Evolutionary conservation across 2,888 invertebrate genomes (phyloP).

Genomic region (Drosophila fulvimacula): DNA sequence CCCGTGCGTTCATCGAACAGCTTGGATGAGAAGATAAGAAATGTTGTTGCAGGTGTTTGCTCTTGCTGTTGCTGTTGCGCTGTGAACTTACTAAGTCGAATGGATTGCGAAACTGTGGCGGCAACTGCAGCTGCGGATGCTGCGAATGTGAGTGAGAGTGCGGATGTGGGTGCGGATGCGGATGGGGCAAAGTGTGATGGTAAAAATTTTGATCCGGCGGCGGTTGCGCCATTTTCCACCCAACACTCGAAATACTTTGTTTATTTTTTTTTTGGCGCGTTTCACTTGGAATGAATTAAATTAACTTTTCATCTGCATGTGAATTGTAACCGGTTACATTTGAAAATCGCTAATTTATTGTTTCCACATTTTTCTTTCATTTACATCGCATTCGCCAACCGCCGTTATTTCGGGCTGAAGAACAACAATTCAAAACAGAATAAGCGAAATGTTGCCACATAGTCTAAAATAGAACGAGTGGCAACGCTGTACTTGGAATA

Average conservation of each 20-base stretch:
- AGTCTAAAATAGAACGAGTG: conserved; percentile 2
- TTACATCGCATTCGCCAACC: conserved; percentile 53
- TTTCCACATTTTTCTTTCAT: conserved; percentile 63
- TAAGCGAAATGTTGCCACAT: conserved; percentile 22
- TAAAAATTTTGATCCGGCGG: conserved; percentile 77
- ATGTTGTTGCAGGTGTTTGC: conserved; percentile 6
- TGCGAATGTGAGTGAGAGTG: conserved; percentile 53
- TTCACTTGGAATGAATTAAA: conserved; percentile 25
- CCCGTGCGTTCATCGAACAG: conserved; percentile 75
- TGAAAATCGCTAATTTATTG: conserved; percentile 52
- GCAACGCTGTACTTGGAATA: not conserved
- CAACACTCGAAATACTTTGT: conserved; percentile 22
- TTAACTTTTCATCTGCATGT: conserved; percentile 29
- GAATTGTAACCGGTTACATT: conserved; percentile 70
- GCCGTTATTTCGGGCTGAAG: conserved; percentile 54
- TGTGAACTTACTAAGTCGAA: conserved; percentile 74
- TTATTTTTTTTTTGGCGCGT: conserved; percentile 32
- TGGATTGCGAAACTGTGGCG: conserved; percentile 76
- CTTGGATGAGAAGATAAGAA: conserved; percentile 38
- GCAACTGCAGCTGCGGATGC: conserved; percentile 74
- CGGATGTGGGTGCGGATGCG: conserved; percentile 52
- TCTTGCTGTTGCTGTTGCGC: conserved; percentile 3
- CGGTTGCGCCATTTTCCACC: conserved; percentile 78
- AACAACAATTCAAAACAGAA: conserved; percentile 61
- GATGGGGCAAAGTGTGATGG: conserved; percentile 65